phyloP scores from a whole-genome alignment of 2,113 vertebrate genomes.

The Felis chaus region DNA sequence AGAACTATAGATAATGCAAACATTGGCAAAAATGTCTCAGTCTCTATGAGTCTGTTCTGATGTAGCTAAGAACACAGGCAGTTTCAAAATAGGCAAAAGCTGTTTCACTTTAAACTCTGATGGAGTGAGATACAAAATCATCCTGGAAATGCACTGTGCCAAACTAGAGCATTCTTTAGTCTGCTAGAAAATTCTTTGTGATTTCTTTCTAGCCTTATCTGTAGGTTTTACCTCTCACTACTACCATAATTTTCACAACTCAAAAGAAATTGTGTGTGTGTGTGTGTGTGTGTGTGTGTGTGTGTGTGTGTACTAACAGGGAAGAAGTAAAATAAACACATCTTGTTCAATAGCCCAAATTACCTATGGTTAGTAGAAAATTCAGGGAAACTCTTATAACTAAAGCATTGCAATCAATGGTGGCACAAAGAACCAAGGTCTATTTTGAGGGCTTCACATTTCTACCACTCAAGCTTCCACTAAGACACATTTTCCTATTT shows the following conservation, averaged over 20 bases:
- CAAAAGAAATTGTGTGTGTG: not conserved
- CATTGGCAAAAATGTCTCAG: not conserved
- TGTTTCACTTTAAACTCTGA: not conserved
- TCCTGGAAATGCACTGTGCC: not conserved
- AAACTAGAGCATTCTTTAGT: not conserved
- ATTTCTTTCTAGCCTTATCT: not conserved
- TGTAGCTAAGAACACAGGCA: not conserved
- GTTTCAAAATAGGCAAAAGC: not conserved
- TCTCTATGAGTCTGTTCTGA: not conserved
- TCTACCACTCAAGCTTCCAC: not conserved
- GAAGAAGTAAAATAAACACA: not conserved
- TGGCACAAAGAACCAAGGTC: not conserved
- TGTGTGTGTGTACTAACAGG: not conserved
- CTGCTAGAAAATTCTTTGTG: not conserved
- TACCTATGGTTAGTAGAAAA: not conserved
- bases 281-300: not conserved
- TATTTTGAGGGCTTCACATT: not conserved
- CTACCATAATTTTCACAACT: not conserved
- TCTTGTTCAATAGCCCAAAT: not conserved
- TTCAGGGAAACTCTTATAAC: not conserved
- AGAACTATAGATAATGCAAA: not conserved
- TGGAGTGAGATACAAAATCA: constrained; percentile 3
- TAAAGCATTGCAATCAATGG: not conserved
- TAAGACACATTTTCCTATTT: not conserved
- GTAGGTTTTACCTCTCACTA: not conserved